A percentile compares a stretch with the other conserved stretches of the same genome.
phyloP scores from a whole-genome alignment of 23 tunicate genomes.

The Ascidia mentula region DNA sequence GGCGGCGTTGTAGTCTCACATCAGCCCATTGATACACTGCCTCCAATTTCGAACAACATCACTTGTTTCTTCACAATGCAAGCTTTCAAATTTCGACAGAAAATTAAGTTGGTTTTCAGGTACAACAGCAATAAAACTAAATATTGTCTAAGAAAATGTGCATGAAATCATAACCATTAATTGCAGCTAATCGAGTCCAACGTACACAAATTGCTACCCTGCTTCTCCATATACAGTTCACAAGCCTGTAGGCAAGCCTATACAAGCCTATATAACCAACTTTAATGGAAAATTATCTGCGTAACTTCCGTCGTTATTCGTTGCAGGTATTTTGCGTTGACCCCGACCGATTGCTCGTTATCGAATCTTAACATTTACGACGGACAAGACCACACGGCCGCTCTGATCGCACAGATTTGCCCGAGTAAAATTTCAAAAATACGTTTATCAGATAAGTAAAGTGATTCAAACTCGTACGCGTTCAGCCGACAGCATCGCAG shows the following conservation, averaged over 20 bases:
- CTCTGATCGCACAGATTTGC: constrained; percentile 46
- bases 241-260: too few species aligned
- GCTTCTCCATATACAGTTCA: too few species aligned
- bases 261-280: too few species aligned
- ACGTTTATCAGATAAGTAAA: too few species aligned
- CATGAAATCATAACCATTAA: too few species aligned
- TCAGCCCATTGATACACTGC: constrained; percentile 47
- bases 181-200: too few species aligned
- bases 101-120: constrained; percentile 44
- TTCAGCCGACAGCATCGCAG: constrained; percentile 41
- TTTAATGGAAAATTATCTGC: too few species aligned
- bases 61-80: constrained; percentile 68
- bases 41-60: constrained; percentile 74
- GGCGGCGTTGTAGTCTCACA: constrained; percentile 83
- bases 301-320: too few species aligned
- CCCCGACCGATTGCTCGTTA: constrained; percentile 72
- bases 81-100: constrained; percentile 45
- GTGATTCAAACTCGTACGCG: too few species aligned
- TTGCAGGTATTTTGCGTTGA: constrained; percentile 54
- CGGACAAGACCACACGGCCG: constrained; percentile 48
- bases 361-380: constrained; percentile 67
- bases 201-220: too few species aligned
- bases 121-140: background rate
- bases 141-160: too few species aligned
- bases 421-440: too few species aligned